phyloP scores from a whole-genome alignment of 2,888 invertebrate genomes.

The Minunthozetes semirufus region DNA sequence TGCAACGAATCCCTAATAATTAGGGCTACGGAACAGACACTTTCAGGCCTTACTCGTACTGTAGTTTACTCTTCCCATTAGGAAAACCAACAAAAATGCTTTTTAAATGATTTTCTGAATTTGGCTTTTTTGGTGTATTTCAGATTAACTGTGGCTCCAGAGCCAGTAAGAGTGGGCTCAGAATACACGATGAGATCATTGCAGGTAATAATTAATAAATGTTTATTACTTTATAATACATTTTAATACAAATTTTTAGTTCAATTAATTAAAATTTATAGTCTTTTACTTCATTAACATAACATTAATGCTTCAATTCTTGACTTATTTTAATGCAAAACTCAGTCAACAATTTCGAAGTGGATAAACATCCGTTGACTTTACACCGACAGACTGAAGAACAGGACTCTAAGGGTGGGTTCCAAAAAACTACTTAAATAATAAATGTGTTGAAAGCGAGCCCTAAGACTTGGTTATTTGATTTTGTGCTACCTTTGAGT shows the following conservation, averaged over 20 bases:
- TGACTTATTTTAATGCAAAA: background rate
- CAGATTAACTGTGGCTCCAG: constrained; percentile 38
- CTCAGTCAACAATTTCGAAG: constrained; percentile 37
- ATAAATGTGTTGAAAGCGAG: background rate
- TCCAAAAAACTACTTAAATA: background rate
- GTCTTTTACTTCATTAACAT: background rate
- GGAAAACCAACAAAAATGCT: background rate
- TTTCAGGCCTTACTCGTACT: background rate
- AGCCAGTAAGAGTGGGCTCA: constrained; percentile 36
- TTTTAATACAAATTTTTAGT: background rate
- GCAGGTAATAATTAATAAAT: background rate
- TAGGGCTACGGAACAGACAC: background rate
- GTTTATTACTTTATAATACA: no score
- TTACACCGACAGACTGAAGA: constrained; percentile 26
- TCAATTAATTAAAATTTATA: background rate
- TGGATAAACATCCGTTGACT: constrained; percentile 38
- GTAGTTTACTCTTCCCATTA: background rate
- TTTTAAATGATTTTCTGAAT: background rate
- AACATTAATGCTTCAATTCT: background rate
- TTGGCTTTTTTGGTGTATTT: background rate
- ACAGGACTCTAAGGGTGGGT: constrained; percentile 2
- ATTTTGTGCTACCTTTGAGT: background rate
- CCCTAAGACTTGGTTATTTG: background rate
- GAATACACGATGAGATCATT: constrained; percentile 38
- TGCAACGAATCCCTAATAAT: background rate